phyloP scores from a whole-genome alignment of 2,797 vertebrate genomes.

The Bothrops alternatus region DNA sequence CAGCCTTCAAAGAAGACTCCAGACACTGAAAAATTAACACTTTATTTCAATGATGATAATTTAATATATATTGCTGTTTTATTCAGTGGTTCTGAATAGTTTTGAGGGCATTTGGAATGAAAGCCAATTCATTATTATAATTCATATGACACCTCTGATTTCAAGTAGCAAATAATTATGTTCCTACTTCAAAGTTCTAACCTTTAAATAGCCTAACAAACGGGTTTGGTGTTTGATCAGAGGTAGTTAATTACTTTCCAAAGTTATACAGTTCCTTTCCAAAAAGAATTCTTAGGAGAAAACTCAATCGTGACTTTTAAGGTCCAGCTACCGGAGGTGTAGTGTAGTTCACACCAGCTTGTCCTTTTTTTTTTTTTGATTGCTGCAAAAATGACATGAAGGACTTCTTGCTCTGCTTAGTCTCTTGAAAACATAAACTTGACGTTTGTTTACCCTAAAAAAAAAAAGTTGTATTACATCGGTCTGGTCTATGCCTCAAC shows the following conservation, averaged over 20 bases:
- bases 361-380: not conserved
- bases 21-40: constrained; percentile 41
- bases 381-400: not conserved
- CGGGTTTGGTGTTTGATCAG: not conserved
- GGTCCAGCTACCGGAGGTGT: not conserved
- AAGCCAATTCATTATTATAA: constrained; percentile 18
- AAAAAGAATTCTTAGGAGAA: not conserved
- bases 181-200: not conserved
- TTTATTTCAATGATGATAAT: constrained; percentile 25
- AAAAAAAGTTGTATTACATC: too few species aligned
- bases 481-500: too few species aligned
- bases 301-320: not conserved
- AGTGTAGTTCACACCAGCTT: not conserved
- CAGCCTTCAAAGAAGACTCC: constrained; percentile 24
- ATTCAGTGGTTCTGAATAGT: constrained; percentile 14
- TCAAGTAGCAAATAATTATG: not conserved
- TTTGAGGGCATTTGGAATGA: not conserved
- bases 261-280: not conserved
- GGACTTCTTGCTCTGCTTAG: not conserved
- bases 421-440: too few species aligned
- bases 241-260: not conserved
- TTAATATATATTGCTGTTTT: constrained; percentile 25
- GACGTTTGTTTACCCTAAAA: not conserved
- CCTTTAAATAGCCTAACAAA: not conserved
- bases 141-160: constrained; percentile 2